Evolutionary conservation across 2,797 vertebrate species (phyloP).

Genomic region (Thalassophryne amazonica): DNA sequence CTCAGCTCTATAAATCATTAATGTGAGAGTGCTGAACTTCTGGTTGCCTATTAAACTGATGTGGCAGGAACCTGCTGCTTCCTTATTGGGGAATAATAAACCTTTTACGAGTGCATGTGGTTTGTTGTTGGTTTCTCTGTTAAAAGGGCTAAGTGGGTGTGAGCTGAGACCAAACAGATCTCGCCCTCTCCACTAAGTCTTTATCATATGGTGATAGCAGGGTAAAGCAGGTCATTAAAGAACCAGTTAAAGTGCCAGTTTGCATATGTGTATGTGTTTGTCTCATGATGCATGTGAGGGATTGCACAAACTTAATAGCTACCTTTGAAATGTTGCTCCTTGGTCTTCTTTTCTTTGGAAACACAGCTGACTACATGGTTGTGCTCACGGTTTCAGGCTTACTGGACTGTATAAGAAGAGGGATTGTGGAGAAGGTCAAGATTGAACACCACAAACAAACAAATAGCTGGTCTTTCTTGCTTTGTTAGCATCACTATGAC

Average conservation of each 20-base stretch:
- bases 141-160: slow-evolving; percentile 59
- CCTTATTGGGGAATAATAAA: slow-evolving; percentile 28
- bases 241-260: slow-evolving; percentile 24
- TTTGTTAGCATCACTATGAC: too few relatives aligned
- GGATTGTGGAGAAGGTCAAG: too few relatives aligned
- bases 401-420: slow-evolving; percentile 15
- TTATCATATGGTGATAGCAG: slow-evolving; percentile 70
- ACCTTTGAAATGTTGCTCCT: slow-evolving; percentile 37
- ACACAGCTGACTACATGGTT: slow-evolving; percentile 57
- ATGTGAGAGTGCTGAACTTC: slow-evolving; percentile 49
- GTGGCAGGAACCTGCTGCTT: slow-evolving; percentile 28
- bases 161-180: slow-evolving; percentile 60
- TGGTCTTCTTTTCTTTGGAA: slow-evolving; percentile 34
- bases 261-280: background rate
- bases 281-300: slow-evolving; percentile 7
- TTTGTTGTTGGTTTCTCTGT: slow-evolving; percentile 49
- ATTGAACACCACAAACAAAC: too few relatives aligned
- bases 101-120: slow-evolving; percentile 24
- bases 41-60: slow-evolving; percentile 53
- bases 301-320: slow-evolving; percentile 14
- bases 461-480: too few relatives aligned
- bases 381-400: slow-evolving; percentile 46
- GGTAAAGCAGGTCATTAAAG: slow-evolving; percentile 53
- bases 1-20: slow-evolving; percentile 66
- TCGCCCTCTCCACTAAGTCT: slow-evolving; percentile 49